These are phyloP conservation scores for Odontothrips loti DNA, from an alignment of 2,888 invertebrate species.

Conservation along the genomic window DNA sequence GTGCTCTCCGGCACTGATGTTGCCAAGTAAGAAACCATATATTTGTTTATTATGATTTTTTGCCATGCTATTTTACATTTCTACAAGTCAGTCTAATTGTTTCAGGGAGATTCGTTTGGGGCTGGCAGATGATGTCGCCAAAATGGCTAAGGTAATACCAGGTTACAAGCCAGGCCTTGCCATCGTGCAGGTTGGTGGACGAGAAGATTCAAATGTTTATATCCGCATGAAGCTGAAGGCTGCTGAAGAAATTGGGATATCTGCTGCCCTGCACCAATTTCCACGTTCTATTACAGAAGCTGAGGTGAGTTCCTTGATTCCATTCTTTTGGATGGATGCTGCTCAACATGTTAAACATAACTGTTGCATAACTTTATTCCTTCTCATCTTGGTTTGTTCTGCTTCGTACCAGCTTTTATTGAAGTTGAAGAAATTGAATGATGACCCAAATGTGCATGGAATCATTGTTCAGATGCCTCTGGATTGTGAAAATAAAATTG, in stretches of 20 bases:
- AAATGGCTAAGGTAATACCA: constrained; percentile 44
- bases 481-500: constrained; percentile 75
- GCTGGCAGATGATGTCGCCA: constrained; percentile 61
- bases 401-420: constrained; percentile 56
- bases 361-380: background rate
- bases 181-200: constrained; percentile 92
- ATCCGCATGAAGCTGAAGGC: constrained; percentile 94
- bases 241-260: constrained; percentile 85
- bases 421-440: constrained; percentile 70
- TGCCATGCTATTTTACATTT: background rate
- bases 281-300: constrained; percentile 74
- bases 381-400: background rate
- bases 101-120: constrained; percentile 67
- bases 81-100: constrained; percentile 31
- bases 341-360: too few species aligned
- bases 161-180: constrained; percentile 71
- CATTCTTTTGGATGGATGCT: constrained; percentile 27
- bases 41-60: background rate
- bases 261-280: constrained; percentile 72
- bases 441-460: constrained; percentile 80
- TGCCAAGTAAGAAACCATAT: constrained; percentile 57
- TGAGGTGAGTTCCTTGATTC: constrained; percentile 54
- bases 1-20: constrained; percentile 43
- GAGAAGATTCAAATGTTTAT: constrained; percentile 98
- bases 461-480: constrained; percentile 96